phyloP scores from a whole-genome alignment of 2,888 invertebrate species.

The Ommatoiulus sabulosus region DNA sequence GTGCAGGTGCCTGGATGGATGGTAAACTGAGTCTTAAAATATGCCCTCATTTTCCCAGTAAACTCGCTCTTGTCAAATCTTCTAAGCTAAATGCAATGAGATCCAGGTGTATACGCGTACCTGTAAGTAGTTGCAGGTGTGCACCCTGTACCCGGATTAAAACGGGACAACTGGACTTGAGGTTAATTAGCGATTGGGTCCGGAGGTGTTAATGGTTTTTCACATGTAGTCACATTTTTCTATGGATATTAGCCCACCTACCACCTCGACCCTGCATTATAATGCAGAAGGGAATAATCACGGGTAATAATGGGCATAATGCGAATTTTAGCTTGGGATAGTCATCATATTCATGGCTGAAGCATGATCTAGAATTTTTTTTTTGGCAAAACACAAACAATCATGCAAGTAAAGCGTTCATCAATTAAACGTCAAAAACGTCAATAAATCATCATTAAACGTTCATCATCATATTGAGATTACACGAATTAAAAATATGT shows the following conservation, averaged over 20 bases:
- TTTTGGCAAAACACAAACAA: no score
- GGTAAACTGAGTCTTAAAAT: not conserved
- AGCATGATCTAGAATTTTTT: no score
- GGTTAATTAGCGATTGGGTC: slow-evolving; percentile 8
- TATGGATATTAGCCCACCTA: not conserved
- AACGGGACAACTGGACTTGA: slow-evolving; percentile 3
- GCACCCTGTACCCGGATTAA: slow-evolving; percentile 6
- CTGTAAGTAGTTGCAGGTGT: slow-evolving; percentile 49
- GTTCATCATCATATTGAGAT: no score
- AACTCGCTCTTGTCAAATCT: not conserved
- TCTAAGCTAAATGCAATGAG: not conserved
- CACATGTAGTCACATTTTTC: not conserved
- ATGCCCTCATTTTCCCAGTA: not conserved
- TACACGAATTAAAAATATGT: no score
- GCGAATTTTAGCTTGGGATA: not conserved
- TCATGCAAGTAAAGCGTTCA: no score
- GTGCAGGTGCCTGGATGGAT: slow-evolving; percentile 33
- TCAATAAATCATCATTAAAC: no score
- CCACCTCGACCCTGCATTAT: not conserved
- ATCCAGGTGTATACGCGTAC: slow-evolving; percentile 45
- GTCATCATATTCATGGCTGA: no score
- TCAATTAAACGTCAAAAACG: no score
- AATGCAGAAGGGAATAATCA: not conserved
- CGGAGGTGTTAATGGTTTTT: slow-evolving; percentile 48
- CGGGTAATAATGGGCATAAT: not conserved